Evolutionary conservation across 1,140 invertebrate species (phyloP).

Genomic region (Drosophila subobscura): DNA sequence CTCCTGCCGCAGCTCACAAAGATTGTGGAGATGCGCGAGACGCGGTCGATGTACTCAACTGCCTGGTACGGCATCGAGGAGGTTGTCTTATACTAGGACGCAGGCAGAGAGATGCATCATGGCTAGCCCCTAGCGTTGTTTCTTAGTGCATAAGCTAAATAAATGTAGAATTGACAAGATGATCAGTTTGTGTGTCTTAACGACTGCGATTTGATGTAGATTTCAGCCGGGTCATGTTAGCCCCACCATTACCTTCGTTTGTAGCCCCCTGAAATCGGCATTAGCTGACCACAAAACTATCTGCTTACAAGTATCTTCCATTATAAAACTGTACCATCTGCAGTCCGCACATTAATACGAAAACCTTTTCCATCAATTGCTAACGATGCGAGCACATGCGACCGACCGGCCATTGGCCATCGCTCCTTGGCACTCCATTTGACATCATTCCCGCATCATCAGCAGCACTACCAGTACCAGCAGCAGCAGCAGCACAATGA

Average conservation of each 20-base stretch:
- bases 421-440: conserved; percentile 28
- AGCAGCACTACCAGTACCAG: conserved; percentile 23
- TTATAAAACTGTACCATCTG: conserved; percentile 40
- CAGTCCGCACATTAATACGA: conserved; percentile 13
- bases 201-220: not conserved
- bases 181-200: not conserved
- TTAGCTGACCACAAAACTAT: conserved; percentile 18
- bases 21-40: conserved; percentile 65
- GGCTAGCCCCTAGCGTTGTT: conserved; percentile 20
- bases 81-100: conserved; percentile 51
- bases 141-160: conserved; percentile 49
- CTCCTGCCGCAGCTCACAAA: conserved; percentile 72
- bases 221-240: not conserved
- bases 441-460: conserved; percentile 44
- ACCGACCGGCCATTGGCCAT: conserved; percentile 6
- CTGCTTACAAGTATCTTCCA: conserved; percentile 7
- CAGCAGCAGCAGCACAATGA: conserved; percentile 42
- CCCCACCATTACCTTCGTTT: not conserved
- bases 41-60: conserved; percentile 54
- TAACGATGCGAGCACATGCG: conserved; percentile 44
- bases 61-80: conserved; percentile 79
- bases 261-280: conserved; percentile 3
- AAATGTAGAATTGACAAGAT: conserved; percentile 43
- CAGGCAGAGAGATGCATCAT: not conserved
- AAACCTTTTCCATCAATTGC: conserved; percentile 60